Evolutionary conservation across 2,797 vertebrate species (phyloP).

Genomic region (Sebastes jordani): DNA sequence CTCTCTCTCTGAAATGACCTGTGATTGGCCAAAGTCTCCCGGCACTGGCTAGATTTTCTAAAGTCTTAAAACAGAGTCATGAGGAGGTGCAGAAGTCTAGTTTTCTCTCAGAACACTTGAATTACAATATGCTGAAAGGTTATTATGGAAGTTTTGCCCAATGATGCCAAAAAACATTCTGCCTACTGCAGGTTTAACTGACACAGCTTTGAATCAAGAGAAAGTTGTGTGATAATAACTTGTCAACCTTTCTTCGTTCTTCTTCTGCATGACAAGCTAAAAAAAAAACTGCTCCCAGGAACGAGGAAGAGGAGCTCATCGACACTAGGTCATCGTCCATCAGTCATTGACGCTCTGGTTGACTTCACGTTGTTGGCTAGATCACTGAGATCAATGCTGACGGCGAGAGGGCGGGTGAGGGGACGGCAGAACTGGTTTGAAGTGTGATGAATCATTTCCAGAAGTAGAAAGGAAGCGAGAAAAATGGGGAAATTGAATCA

Average conservation of each 20-base stretch:
- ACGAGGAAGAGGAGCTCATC: not conserved
- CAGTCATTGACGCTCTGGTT: not conserved
- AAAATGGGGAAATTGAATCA: conserved; percentile 49
- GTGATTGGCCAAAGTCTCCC: too few species aligned
- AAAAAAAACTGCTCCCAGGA: not conserved
- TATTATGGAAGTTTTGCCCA: too few species aligned
- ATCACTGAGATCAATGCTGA: not conserved
- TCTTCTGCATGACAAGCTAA: not conserved
- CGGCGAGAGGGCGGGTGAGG: not conserved
- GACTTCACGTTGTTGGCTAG: not conserved
- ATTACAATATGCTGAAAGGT: too few species aligned
- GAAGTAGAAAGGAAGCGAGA: not conserved
- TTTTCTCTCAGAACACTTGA: too few species aligned
- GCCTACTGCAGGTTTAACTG: not conserved
- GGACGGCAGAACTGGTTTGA: not conserved
- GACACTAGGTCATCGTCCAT: not conserved
- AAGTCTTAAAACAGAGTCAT: too few species aligned
- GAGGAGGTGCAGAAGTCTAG: too few species aligned
- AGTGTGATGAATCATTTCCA: conserved; percentile 37
- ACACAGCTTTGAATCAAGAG: not conserved
- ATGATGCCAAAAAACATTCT: too few species aligned
- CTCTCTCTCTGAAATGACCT: too few species aligned
- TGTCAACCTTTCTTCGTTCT: not conserved
- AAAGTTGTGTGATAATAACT: not conserved
- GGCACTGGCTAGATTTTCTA: too few species aligned